phyloP scores from a whole-genome alignment of 2,888 invertebrate species.

The Apodemia zela region DNA sequence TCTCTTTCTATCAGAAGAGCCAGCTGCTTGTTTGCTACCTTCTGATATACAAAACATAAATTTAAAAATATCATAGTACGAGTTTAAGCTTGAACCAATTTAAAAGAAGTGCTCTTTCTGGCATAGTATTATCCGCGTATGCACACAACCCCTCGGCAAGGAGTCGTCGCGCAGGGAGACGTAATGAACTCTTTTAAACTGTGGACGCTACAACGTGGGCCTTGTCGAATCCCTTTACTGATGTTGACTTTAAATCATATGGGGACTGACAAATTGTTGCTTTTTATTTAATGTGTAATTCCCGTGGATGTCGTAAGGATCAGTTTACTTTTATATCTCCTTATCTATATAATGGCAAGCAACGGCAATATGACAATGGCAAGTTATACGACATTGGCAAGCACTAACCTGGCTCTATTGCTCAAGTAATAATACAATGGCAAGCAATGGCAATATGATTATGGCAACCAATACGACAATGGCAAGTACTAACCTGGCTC shows the following conservation, averaged over 20 bases:
- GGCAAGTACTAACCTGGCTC: no score
- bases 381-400: no score
- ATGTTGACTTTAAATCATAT: slow-evolving; percentile 45
- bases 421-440: no score
- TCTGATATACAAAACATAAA: no score
- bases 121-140: slow-evolving; percentile 38
- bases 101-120: slow-evolving; percentile 18
- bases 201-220: slow-evolving; percentile 28
- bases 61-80: no score
- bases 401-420: no score
- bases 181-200: slow-evolving; percentile 50
- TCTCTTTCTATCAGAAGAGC: no score
- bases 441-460: no score
- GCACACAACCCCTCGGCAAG: slow-evolving; percentile 31
- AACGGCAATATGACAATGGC: no score
- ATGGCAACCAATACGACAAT: no score
- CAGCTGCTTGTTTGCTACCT: no score
- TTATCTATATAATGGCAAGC: background rate
- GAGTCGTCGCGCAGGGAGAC: slow-evolving; percentile 35
- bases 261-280: slow-evolving; percentile 25
- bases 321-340: background rate
- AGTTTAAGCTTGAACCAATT: background rate
- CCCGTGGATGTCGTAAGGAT: background rate
- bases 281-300: slow-evolving; percentile 23
- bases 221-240: slow-evolving; percentile 41